phyloP scores from a whole-genome alignment of 2,888 invertebrate species.

The Sycophila texana region DNA sequence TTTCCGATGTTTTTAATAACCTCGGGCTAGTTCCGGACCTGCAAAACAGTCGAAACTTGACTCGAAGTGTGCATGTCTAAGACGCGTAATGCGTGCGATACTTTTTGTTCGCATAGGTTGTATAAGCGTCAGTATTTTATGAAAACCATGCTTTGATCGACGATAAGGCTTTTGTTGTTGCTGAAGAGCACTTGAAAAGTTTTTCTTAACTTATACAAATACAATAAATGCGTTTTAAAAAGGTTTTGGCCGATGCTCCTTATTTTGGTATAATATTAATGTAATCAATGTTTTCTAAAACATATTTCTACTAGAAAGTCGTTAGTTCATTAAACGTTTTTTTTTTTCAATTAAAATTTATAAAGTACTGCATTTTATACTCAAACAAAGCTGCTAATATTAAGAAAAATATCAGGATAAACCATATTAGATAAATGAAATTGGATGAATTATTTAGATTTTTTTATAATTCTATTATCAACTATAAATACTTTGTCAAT shows the following conservation, averaged over 20 bases:
- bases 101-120: not conserved
- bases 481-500: no score
- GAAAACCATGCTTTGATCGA: not conserved
- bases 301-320: no score
- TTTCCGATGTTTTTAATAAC: constrained; percentile 66
- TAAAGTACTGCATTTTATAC: no score
- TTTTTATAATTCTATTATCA: not conserved
- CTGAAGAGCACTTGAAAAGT: not conserved
- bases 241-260: no score
- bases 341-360: no score
- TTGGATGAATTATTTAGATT: constrained; percentile 5
- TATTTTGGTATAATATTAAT: no score
- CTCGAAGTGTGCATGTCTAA: constrained; percentile 58
- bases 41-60: constrained; percentile 72
- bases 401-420: no score
- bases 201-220: not conserved
- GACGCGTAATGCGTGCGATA: not conserved
- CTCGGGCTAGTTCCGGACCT: constrained; percentile 68
- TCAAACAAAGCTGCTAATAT: no score
- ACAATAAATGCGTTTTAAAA: no score
- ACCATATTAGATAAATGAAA: not conserved
- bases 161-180: not conserved
- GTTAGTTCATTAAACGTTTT: no score
- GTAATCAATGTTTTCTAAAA: no score
- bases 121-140: not conserved